Evolutionary conservation across 2,888 invertebrate species (phyloP).

Genomic region (Diaperis boleti): DNA sequence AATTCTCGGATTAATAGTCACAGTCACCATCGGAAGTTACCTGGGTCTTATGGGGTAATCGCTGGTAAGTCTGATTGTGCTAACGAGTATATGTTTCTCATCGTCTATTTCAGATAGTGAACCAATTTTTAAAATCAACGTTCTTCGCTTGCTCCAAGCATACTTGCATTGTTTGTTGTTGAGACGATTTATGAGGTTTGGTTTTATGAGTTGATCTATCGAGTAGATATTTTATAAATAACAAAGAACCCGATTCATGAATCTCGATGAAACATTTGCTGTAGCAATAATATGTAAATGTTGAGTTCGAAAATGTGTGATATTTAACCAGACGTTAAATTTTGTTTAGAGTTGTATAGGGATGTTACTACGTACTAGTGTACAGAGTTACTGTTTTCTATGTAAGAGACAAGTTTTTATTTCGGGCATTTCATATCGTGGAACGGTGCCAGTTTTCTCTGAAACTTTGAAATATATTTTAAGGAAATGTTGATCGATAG

Average conservation of each 20-base stretch:
- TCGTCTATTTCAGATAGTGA: slow-evolving; percentile 31
- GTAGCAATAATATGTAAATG: slow-evolving; percentile 67
- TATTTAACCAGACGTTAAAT: slow-evolving; percentile 51
- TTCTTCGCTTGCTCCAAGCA: slow-evolving; percentile 45
- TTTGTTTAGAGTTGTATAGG: slow-evolving; percentile 36
- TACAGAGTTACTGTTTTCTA: slow-evolving; percentile 53
- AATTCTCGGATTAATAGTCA: slow-evolving; percentile 84
- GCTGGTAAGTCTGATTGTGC: slow-evolving; percentile 5
- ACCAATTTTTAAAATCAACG: slow-evolving; percentile 32
- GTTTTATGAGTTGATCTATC: slow-evolving; percentile 22
- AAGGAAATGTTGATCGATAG: slow-evolving; percentile 16
- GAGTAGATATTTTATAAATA: slow-evolving; percentile 32
- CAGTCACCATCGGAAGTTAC: slow-evolving; percentile 77
- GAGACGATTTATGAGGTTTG: slow-evolving; percentile 45
- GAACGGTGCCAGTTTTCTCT: slow-evolving; percentile 49
- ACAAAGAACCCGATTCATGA: slow-evolving; percentile 33
- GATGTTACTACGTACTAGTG: slow-evolving; percentile 52
- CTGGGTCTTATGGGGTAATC: slow-evolving; percentile 68
- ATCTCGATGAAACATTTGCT: slow-evolving; percentile 62
- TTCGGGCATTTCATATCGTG: slow-evolving; percentile 47
- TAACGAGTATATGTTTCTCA: not conserved
- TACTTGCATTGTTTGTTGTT: slow-evolving; percentile 51
- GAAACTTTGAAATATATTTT: slow-evolving; percentile 34
- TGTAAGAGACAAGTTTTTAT: slow-evolving; percentile 40
- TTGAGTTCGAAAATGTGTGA: slow-evolving; percentile 60